Evolutionary conservation across 1,140 invertebrate genomes (phyloP), one percentile per base, ranked within the genome.

Genomic region (Nasonia vitripennis): DNA sequence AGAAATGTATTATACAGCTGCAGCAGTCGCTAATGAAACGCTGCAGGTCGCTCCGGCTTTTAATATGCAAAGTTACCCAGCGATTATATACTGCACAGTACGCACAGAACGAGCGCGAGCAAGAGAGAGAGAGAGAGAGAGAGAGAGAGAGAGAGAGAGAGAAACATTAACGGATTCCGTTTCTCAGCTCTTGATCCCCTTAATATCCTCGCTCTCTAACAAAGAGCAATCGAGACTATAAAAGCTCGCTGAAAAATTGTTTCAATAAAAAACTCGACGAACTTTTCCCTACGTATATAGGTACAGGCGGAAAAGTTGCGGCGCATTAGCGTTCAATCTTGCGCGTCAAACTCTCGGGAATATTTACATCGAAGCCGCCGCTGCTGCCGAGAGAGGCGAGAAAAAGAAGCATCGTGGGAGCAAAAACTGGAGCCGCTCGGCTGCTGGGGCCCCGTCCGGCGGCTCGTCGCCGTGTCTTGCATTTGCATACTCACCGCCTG

Each of bases 11-110:
- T 88, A 86, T 85, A 83, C 31, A 31, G 84, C 81, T 70, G 78
- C 62, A 74, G 71, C 62, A 41, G 1, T 67, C 71, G 51, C 82
- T 80, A 80, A 83, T 71, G 74, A 83, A 79, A 67, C 71, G 85
- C 86, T 86, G 48, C 83, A 70, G 68, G 77, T 74, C 27, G 27
- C 74, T 77, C 82, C 86, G 86, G 89, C 88, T 89, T 91, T 91
- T 92, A 92, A 89, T 91, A 92, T 92, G 91, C 89, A 89, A 92
- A 92, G 89, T 89, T 89, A 79, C 85, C 84, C 87, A 27, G 81
- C 10, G 48, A 14, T 51, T 51, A 17, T 17, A 14, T 51, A 51
- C 14, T n/a, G 17, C 17, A 27, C 27, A 62, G 20, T 62, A 62
- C 20, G n/a, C 20, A 62, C 20, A 20, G 55, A 27, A 27, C 17